These are phyloP conservation scores for Terrapene triunguis DNA, from an alignment of 2,113 vertebrate genomes.

Conservation along the genomic window DNA sequence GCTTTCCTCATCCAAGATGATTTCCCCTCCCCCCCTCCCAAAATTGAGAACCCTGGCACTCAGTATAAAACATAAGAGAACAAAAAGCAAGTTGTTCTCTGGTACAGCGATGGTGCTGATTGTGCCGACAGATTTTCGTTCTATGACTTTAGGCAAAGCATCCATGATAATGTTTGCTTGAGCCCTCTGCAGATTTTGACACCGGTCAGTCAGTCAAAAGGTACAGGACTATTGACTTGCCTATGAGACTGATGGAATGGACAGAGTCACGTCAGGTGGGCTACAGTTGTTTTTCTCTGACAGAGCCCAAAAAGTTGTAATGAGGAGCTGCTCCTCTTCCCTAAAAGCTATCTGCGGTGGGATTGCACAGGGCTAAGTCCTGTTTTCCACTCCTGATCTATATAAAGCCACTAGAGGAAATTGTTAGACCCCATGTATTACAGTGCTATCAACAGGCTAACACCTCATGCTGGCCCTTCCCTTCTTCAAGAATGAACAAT, in stretches of 20 bases:
- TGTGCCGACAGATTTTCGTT: not conserved
- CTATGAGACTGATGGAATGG: not conserved
- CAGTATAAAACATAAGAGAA: not conserved
- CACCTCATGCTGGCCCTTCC: not conserved
- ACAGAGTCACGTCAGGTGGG: not conserved
- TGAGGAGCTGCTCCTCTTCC: not conserved
- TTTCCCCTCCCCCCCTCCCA: not conserved
- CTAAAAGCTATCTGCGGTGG: not conserved
- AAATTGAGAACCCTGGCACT: not conserved
- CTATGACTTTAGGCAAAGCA: not conserved
- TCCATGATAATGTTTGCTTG: not conserved
- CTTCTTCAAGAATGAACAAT: not conserved
- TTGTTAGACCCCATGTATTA: not conserved
- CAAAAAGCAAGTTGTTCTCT: not conserved
- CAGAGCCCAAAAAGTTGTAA: not conserved
- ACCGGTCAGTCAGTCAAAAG: not conserved
- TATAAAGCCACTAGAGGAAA: conserved; percentile 19
- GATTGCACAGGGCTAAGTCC: not conserved
- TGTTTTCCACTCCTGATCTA: not conserved
- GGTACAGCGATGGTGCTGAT: not conserved
- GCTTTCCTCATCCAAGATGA: not conserved
- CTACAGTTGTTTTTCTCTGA: not conserved
- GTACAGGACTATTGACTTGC: not conserved
- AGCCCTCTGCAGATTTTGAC: not conserved
- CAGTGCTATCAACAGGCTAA: not conserved